Conservation (phyloP, 2,888 invertebrate genomes). For the Plemyria rubiginata region DNA sequence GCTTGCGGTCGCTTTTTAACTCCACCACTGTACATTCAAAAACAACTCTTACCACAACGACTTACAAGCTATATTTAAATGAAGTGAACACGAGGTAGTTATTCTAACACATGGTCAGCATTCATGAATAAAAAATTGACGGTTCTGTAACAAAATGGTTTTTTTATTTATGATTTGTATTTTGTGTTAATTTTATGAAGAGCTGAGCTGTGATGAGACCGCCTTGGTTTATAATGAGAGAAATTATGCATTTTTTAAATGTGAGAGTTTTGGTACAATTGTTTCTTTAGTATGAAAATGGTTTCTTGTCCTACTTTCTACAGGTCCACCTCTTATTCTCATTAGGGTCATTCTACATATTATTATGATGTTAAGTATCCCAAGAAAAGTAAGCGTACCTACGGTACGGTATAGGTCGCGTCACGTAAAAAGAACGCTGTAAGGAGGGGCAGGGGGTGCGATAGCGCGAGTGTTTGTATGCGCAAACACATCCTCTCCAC, state of each 20-base stretch:
- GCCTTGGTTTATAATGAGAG: slow-evolving; percentile 22
- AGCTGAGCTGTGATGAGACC: slow-evolving; percentile 15
- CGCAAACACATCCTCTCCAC: too few species aligned
- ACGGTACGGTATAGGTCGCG: too few species aligned
- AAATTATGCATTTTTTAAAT: slow-evolving; percentile 8
- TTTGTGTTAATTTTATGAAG: slow-evolving; percentile 28
- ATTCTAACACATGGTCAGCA: slow-evolving; percentile 38
- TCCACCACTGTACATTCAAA: slow-evolving; percentile 34
- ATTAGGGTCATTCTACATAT: too few species aligned
- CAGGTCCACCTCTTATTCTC: too few species aligned
- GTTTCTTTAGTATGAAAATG: background rate
- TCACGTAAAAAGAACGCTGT: too few species aligned
- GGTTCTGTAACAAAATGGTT: slow-evolving; percentile 30
- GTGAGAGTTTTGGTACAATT: background rate
- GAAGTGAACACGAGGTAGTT: slow-evolving; percentile 6
- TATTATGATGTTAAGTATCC: too few species aligned
- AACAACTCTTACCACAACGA: slow-evolving; percentile 37
- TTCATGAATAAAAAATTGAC: slow-evolving; percentile 37
- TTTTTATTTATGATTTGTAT: slow-evolving; percentile 26
- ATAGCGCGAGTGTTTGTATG: too few species aligned
- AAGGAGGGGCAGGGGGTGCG: too few species aligned
- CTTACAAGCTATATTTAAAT: slow-evolving; percentile 41
- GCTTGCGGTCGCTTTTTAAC: slow-evolving; percentile 55
- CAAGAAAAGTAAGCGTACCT: too few species aligned
- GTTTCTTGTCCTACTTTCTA: background rate